A percentile compares a stretch with the other conserved stretches of the same genome.
These are phyloP conservation scores for Melinaea marsaeus DNA, from an alignment of 2,888 invertebrate genomes.

Conservation along the genomic window DNA sequence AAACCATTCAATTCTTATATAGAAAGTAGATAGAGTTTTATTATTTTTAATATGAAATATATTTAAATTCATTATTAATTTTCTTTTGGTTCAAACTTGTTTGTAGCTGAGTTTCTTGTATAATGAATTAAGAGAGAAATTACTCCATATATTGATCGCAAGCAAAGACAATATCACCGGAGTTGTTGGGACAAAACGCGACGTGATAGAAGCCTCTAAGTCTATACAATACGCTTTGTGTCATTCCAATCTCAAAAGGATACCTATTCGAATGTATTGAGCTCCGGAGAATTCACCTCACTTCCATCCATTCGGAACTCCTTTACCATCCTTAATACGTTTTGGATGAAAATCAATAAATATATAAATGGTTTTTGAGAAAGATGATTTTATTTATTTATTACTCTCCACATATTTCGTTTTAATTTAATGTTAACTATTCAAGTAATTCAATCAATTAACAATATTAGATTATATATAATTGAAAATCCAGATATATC, in stretches of 20 bases:
- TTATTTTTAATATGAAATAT: not conserved
- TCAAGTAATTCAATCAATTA: too few relatives aligned
- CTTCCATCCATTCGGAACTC: slow-evolving; percentile 40
- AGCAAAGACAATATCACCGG: slow-evolving; percentile 55
- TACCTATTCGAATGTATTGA: slow-evolving; percentile 66
- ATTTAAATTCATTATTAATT: not conserved
- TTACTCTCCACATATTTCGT: not conserved
- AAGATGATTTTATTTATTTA: not conserved
- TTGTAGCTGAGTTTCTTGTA: slow-evolving; percentile 4
- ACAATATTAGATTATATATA: too few relatives aligned
- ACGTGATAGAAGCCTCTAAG: slow-evolving; percentile 57
- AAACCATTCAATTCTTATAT: not conserved
- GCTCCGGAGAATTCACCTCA: slow-evolving; percentile 63
- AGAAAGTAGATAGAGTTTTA: too few relatives aligned
- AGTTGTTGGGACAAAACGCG: slow-evolving; percentile 56
- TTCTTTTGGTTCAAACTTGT: too few relatives aligned
- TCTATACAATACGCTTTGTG: slow-evolving; percentile 70
- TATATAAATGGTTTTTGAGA: not conserved
- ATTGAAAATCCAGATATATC: too few relatives aligned
- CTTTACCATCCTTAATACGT: slow-evolving; percentile 8
- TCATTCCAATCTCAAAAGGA: slow-evolving; percentile 70
- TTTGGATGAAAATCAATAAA: slow-evolving; percentile 3
- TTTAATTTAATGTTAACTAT: too few relatives aligned
- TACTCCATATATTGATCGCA: slow-evolving; percentile 25
- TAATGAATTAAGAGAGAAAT: slow-evolving; percentile 20